Evolutionary conservation across 2,797 vertebrate species (phyloP), one percentile per base, ranked within the genome.

Genomic region (Limosa lapponica): DNA sequence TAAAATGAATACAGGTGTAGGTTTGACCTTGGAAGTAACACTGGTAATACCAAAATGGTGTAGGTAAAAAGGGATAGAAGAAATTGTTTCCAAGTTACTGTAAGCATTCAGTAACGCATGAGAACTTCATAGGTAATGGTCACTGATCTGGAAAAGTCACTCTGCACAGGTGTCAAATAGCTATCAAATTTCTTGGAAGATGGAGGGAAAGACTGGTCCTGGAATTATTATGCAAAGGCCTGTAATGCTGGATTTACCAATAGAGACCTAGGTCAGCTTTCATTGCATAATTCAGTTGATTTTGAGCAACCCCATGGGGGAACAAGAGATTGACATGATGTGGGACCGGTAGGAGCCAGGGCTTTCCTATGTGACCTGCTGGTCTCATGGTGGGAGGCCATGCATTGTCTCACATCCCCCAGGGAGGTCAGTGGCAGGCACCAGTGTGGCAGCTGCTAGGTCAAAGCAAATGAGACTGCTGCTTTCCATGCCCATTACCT

Each of bases 101-200:
- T 51, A 66, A 67, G 55, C 13, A 30, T n/a, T 19, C 27, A 46
- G 36, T 55, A 28, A 73, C 4, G 2, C 32, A 58, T 52, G 51
- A 80, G 73, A 71, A 25, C 37, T 80, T 39, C 37, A 19, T 13
- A 54, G 37, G 51, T 15, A 95, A 90, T 51, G 34, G 48, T 64
- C 34, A 78, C 17, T 67, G 57, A 39, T 92, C 34, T 51, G 52
- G 57, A 87, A 92, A 93, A 93, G 25, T 80, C 78, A 73, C 55
- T 78, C n/a, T 77, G 57, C 18, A 62, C 28, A 77, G 14, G 28
- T 87, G 81, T 77, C 59, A 91, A 93, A 90, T 41, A 82, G 32
- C 25, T 69, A 82, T 66, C 57, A 62, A 49, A 87, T 96, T 96
- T 95, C 89, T 89, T 90, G 93, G 95, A 96, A 96, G 87, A 81